Percentiles rank a stretch among this genome's conserved stretches.
Evolutionary conservation across 2,113 vertebrate species (phyloP).

Genomic region (Passer montanus): DNA sequence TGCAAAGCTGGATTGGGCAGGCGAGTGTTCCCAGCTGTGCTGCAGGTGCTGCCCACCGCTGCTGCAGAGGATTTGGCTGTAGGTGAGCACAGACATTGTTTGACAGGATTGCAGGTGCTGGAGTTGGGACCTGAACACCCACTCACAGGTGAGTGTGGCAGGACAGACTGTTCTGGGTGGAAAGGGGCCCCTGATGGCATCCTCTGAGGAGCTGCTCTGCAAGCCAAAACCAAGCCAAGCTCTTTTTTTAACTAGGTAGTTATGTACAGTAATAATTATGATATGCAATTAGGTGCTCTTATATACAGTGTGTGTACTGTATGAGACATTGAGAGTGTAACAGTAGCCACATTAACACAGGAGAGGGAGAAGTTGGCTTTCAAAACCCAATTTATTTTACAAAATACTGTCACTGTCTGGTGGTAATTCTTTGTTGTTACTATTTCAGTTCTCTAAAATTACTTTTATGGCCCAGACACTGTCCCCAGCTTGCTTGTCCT

Average conservation of each 20-base stretch:
- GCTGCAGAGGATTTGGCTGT: background rate
- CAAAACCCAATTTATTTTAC: background rate
- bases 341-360: background rate
- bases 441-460: background rate
- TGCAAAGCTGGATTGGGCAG: background rate
- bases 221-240: background rate
- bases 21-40: background rate
- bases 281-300: background rate
- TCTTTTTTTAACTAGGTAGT: background rate
- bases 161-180: background rate
- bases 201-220: background rate
- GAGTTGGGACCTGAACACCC: background rate
- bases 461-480: background rate
- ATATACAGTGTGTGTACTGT: background rate
- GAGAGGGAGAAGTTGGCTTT: background rate
- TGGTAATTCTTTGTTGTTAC: background rate
- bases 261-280: background rate
- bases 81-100: background rate
- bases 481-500: background rate
- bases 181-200: background rate
- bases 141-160: background rate
- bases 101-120: background rate
- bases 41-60: background rate
- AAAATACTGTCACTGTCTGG: background rate
- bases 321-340: background rate